A percentile compares a stretch with the other conserved stretches of the same genome.
phyloP scores from a whole-genome alignment of 2,888 invertebrate species.

The Cantharis rustica region DNA sequence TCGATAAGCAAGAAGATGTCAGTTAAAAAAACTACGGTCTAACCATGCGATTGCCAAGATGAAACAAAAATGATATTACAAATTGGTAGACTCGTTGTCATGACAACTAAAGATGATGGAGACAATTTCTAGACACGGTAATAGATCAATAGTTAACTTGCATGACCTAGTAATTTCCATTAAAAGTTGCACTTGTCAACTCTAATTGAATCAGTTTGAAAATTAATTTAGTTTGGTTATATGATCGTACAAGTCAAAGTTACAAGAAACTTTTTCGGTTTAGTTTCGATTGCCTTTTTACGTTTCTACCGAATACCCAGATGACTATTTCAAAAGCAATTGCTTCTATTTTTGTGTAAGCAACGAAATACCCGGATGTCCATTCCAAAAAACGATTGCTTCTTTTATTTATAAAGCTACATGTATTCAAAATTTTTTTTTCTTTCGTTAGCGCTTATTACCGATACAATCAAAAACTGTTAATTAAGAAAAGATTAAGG shows the following conservation, averaged over 20 bases:
- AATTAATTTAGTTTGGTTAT: background rate
- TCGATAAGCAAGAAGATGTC: background rate
- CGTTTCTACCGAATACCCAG: background rate
- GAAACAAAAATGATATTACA: background rate
- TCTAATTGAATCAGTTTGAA: background rate
- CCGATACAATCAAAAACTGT: background rate
- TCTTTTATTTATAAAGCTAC: background rate
- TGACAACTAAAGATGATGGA: slow-evolving; percentile 21
- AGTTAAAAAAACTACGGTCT: background rate
- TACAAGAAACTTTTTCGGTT: background rate
- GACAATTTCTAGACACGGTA: slow-evolving; percentile 19
- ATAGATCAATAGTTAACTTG: slow-evolving; percentile 19
- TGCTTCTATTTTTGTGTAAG: background rate
- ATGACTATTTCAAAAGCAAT: background rate
- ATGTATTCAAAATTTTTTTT: background rate
- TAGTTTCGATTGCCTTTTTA: background rate
- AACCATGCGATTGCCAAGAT: no score
- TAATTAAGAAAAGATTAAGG: background rate
- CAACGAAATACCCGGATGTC: background rate
- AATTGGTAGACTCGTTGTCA: slow-evolving; percentile 10
- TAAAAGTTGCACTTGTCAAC: background rate
- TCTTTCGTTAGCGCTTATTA: background rate
- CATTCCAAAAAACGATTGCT: background rate
- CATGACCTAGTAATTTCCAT: slow-evolving; percentile 3
- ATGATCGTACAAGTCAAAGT: background rate